Percentiles rank a stretch among this genome's conserved stretches.
These are phyloP conservation scores for Pelecanoides urinatrix DNA, from an alignment of 2,113 vertebrate species.

Conservation along the genomic window DNA sequence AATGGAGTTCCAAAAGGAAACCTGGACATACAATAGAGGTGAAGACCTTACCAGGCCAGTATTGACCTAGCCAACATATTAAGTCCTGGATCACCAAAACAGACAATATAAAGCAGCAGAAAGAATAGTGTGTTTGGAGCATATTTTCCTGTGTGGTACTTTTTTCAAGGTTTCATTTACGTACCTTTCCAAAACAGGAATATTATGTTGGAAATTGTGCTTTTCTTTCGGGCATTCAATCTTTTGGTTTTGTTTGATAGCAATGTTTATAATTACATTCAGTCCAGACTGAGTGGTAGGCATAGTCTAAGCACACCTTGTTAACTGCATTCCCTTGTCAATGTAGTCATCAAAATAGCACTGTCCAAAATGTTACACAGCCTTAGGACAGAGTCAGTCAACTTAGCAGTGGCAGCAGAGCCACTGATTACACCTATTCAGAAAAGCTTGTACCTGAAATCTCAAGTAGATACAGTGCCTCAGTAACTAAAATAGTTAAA, in stretches of 20 bases:
- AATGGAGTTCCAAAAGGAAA: background rate
- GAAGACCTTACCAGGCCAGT: background rate
- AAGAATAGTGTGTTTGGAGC: background rate
- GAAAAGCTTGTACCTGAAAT: background rate
- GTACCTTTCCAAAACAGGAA: background rate
- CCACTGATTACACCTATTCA: background rate
- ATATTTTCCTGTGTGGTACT: background rate
- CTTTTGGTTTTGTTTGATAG: background rate
- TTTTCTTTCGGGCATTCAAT: background rate
- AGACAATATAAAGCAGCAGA: background rate
- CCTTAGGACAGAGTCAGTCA: background rate
- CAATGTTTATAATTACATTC: background rate
- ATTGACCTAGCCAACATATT: background rate
- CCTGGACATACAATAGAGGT: background rate
- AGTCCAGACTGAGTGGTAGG: background rate
- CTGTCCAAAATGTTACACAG: background rate
- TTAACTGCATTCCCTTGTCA: background rate
- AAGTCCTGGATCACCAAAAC: background rate
- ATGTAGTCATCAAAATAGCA: background rate
- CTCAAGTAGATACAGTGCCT: background rate
- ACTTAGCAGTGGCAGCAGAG: background rate
- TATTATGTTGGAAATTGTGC: background rate
- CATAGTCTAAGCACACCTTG: background rate
- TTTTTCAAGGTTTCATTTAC: background rate
- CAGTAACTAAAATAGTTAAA: background rate